Evolutionary conservation across 92 coral and sea anemone genomes (phyloP).

Genomic region (Metridium senile): DNA sequence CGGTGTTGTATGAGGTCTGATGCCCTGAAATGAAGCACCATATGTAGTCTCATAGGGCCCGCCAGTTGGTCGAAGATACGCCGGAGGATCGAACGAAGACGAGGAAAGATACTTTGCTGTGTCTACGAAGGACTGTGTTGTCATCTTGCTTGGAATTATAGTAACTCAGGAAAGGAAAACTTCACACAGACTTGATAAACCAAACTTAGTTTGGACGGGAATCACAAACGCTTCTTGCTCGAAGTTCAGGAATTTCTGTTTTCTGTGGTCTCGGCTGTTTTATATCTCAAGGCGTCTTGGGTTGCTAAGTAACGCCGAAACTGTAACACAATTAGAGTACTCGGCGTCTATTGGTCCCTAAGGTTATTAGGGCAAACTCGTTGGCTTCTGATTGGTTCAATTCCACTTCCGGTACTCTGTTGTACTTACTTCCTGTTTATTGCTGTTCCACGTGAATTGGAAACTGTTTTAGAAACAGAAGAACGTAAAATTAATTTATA

Average conservation of each 20-base stretch:
- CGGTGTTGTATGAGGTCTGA: constrained; percentile 69
- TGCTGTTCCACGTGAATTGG: constrained; percentile 36
- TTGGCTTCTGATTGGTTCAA: constrained; percentile 46
- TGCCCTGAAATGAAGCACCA: constrained; percentile 77
- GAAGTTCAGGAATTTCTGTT: constrained; percentile 68
- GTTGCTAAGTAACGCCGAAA: constrained; percentile 69
- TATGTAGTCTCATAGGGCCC: constrained; percentile 97
- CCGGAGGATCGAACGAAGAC: constrained; percentile 92
- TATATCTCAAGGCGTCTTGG: constrained; percentile 84
- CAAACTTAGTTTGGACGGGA: constrained; percentile 4
- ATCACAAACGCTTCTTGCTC: not conserved
- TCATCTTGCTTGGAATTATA: constrained; percentile 40
- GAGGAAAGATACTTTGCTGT: constrained; percentile 84
- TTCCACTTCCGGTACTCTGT: constrained; percentile 43
- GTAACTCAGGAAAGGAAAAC: constrained; percentile 8
- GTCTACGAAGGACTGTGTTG: constrained; percentile 85
- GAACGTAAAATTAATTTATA: constrained; percentile 13
- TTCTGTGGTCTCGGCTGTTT: constrained; percentile 65
- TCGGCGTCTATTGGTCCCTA: constrained; percentile 43
- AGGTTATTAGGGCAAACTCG: constrained; percentile 11
- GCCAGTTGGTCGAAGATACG: constrained; percentile 80
- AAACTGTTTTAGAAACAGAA: constrained; percentile 32
- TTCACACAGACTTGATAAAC: constrained; percentile 3
- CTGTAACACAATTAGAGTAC: constrained; percentile 7
- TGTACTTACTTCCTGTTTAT: constrained; percentile 23